Conservation (phyloP, 2,888 invertebrate genomes). For the Tetrapedia diversipes region DNA sequence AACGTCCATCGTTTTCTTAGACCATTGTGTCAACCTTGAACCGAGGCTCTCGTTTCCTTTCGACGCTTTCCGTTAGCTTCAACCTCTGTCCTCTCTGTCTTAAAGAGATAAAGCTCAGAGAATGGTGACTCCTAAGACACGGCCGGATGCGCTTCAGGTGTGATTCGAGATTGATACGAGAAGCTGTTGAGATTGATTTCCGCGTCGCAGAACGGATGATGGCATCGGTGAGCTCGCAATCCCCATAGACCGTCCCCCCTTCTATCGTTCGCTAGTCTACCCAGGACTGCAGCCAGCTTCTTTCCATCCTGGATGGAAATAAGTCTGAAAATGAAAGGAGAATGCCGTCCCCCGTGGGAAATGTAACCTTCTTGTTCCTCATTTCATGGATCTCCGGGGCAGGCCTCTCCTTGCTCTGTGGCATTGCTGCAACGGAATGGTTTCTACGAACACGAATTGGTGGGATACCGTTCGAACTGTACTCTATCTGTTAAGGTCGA, state of each 20-base stretch:
- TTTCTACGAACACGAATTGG: conserved; percentile 25
- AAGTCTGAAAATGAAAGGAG: conserved; percentile 64
- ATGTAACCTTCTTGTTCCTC: conserved; percentile 70
- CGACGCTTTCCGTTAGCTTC: conserved; percentile 21
- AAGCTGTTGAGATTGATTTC: conserved; percentile 73
- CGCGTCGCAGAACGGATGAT: conserved; percentile 60
- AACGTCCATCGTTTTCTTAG: conserved; percentile 47
- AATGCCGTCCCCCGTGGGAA: conserved; percentile 69
- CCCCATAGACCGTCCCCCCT: conserved; percentile 35
- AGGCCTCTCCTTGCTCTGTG: conserved; percentile 43
- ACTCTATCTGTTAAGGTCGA: neutral
- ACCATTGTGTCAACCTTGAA: conserved; percentile 29
- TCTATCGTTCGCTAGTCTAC: conserved; percentile 44
- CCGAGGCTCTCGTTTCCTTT: conserved; percentile 14
- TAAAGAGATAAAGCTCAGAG: conserved; percentile 39
- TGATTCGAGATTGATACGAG: conserved; percentile 70
- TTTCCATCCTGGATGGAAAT: conserved; percentile 63
- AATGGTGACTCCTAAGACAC: conserved; percentile 31
- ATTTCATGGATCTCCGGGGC: conserved; percentile 54
- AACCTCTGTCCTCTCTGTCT: conserved; percentile 35
- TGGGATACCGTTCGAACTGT: neutral
- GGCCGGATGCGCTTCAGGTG: conserved; percentile 63
- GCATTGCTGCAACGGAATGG: conserved; percentile 27
- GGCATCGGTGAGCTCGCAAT: conserved; percentile 27
- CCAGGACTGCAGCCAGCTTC: conserved; percentile 31